phyloP scores from a whole-genome alignment of 2,113 vertebrate genomes.

The Puma concolor region DNA sequence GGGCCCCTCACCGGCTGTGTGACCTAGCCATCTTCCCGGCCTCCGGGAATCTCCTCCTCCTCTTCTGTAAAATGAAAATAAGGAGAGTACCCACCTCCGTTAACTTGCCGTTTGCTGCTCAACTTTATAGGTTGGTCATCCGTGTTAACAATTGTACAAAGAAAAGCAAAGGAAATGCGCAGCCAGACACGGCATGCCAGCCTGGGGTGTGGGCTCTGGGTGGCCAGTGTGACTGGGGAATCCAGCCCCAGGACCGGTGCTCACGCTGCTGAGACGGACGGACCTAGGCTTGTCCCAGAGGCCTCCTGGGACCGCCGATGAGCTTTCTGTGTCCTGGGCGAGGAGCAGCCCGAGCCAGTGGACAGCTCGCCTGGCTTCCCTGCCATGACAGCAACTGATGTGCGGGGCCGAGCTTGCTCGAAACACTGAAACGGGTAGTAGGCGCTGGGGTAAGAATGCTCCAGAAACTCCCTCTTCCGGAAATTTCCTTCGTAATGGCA shows the following conservation, averaged over 20 bases:
- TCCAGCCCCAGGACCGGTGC: not conserved
- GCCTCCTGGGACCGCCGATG: not conserved
- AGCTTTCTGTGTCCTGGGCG: not conserved
- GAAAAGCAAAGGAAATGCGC: not conserved
- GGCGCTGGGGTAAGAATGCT: not conserved
- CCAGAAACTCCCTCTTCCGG: not conserved
- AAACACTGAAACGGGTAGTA: not conserved
- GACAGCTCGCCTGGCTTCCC: not conserved
- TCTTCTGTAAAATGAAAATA: not conserved
- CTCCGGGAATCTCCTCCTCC: not conserved
- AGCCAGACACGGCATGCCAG: not conserved
- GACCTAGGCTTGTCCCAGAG: too few relatives aligned
- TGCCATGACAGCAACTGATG: fast-evolving
- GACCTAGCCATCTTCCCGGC: not conserved
- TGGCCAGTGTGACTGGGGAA: not conserved
- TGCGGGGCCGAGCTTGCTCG: not conserved
- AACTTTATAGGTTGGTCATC: not conserved
- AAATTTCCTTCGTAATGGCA: not conserved
- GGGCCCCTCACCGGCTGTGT: not conserved
- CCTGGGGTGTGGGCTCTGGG: not conserved
- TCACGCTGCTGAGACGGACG: fast-evolving
- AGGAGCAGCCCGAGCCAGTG: fast-evolving
- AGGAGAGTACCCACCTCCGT: not conserved
- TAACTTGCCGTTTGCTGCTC: not conserved
- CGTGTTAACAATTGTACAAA: not conserved